phyloP scores from a whole-genome alignment of 2,113 vertebrate species.

The Axis porcinus region DNA sequence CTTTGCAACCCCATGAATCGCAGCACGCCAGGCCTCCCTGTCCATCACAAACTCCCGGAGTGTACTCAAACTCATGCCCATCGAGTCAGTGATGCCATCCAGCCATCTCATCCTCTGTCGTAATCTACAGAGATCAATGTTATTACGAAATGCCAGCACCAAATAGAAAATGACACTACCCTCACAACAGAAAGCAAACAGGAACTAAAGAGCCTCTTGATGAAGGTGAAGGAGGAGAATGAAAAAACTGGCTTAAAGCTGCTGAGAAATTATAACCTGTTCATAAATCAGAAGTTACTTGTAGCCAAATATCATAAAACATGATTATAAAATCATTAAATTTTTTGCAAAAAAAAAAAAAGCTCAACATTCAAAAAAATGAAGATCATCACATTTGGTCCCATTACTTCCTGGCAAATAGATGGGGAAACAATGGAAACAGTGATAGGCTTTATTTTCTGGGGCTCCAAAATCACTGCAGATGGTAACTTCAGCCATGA shows the following conservation, averaged over 20 bases:
- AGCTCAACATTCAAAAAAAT: not conserved
- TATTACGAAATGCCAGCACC: not conserved
- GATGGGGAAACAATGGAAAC: not conserved
- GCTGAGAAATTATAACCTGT: too few species aligned
- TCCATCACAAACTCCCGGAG: too few species aligned
- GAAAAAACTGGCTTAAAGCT: not conserved
- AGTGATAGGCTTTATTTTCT: not conserved
- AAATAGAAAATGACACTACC: not conserved
- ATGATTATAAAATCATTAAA: too few species aligned
- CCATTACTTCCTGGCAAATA: not conserved
- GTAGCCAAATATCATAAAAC: too few species aligned
- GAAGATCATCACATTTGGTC: not conserved
- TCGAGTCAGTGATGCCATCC: too few species aligned
- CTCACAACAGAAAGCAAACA: not conserved
- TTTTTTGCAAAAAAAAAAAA: too few species aligned
- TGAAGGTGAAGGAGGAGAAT: not conserved
- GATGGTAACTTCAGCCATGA: not conserved
- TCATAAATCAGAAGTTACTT: too few species aligned
- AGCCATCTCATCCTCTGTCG: too few species aligned
- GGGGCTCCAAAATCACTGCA: not conserved
- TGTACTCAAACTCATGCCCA: too few species aligned
- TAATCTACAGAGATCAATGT: not conserved
- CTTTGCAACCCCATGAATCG: too few species aligned
- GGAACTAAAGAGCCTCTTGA: not conserved
- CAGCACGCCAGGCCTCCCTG: too few species aligned